A percentile compares a stretch with the other conserved stretches of the same genome.
Conservation (phyloP, 2,113 vertebrate species). For the Gavia stellata region DNA sequence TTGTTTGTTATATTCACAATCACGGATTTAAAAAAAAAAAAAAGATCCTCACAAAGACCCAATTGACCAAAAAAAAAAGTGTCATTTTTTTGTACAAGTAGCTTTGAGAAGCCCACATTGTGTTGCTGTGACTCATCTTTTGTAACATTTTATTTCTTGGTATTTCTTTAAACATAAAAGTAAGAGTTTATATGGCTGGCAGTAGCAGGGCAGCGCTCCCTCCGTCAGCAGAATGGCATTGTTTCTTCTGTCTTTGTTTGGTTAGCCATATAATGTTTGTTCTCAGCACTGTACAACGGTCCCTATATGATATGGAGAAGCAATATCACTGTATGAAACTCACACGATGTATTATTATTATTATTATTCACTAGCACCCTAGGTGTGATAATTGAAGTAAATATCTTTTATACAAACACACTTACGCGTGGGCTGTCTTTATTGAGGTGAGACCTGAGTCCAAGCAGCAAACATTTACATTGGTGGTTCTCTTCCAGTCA, state of each 20-base stretch:
- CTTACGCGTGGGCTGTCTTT: conserved; percentile 79
- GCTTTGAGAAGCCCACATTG: conserved; percentile 78
- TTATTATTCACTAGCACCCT: conserved; percentile 99
- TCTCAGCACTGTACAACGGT: conserved; percentile 99
- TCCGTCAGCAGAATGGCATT: conserved; percentile 65
- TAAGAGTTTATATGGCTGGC: conserved; percentile 78
- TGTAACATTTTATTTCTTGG: conserved; percentile 79
- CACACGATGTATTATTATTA: conserved; percentile 97
- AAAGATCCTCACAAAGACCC: conserved; percentile 71
- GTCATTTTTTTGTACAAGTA: conserved; percentile 74
- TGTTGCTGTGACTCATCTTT: conserved; percentile 81
- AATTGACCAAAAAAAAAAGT: conserved; percentile 74
- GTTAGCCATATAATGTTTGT: conserved; percentile 86
- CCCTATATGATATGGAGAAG: conserved; percentile 99
- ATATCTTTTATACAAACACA: conserved; percentile 99
- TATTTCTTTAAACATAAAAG: conserved; percentile 74
- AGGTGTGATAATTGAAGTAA: conserved; percentile 99
- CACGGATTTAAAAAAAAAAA: conserved; percentile 63
- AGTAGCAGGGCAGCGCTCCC: conserved; percentile 67
- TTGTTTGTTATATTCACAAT: conserved; percentile 79
- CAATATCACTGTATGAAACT: conserved; percentile 99
- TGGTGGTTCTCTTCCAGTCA: background rate
- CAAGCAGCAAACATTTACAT: conserved; percentile 72
- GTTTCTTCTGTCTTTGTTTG: conserved; percentile 76
- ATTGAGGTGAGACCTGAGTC: conserved; percentile 59